phyloP scores from a whole-genome alignment of 2,113 vertebrate species.

The Megaleporinus macrocephalus region DNA sequence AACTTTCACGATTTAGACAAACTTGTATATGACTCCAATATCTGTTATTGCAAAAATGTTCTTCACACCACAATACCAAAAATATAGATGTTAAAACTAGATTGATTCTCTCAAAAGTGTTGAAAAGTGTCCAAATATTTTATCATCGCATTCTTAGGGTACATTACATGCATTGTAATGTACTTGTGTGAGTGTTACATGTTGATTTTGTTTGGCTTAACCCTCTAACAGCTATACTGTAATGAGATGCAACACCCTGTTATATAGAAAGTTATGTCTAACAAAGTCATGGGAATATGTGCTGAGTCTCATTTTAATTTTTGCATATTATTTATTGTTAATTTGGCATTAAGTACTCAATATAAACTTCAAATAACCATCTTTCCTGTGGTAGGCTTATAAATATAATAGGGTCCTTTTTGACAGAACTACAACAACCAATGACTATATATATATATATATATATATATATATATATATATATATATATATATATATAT shows the following conservation, averaged over 20 bases:
- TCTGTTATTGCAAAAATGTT: constrained; percentile 79
- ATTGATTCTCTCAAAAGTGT: constrained; percentile 57
- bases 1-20: constrained; percentile 56
- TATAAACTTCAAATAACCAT: neutral
- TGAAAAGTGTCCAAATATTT: constrained; percentile 61
- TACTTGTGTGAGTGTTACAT: constrained; percentile 45
- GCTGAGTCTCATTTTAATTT: neutral
- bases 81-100: constrained; percentile 66
- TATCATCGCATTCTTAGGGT: constrained; percentile 57
- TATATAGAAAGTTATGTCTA: neutral
- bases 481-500: neutral
- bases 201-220: constrained; percentile 54
- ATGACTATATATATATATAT: neutral
- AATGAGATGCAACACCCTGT: constrained; percentile 38
- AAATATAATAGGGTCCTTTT: neutral
- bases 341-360: neutral
- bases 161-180: constrained; percentile 41
- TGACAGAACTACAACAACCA: neutral
- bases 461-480: neutral
- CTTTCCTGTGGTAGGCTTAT: neutral
- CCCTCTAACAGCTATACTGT: constrained; percentile 51
- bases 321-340: neutral
- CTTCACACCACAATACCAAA: constrained; percentile 58
- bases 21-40: constrained; percentile 64
- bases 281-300: neutral